Evolutionary conservation across 2,113 vertebrate genomes (phyloP), one percentile per base, ranked within the genome.

Genomic region (Pedetes capensis): DNA sequence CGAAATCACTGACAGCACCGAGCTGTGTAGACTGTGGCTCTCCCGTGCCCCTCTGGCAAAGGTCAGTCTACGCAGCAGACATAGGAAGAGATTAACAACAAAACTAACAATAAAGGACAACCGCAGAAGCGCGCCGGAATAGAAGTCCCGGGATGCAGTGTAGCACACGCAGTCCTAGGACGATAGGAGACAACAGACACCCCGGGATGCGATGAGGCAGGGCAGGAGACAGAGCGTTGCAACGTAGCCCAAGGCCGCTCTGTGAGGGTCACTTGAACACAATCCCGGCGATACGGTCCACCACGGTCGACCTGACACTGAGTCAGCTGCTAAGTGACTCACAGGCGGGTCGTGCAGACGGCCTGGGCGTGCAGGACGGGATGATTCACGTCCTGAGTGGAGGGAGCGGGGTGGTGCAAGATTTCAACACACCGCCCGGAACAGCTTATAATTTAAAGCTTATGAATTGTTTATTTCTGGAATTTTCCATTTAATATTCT

Each of bases 101-200:
- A 11, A 5, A 34, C 4, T 13, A 5, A 12, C 51, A 22, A 53
- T 22, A n/a, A 8, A 6, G 22, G n/a, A 76, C 47, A 12, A 17
- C 11, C 4, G 1, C 4, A 51, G 14, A 22, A 47, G 18, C 3
- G 44, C 1, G 6, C 44, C 32, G 14, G 8, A 8, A 49, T 47
- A 17, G 49, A 17, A 74, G 42, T 4, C 20, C 3, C 32, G 44
- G 27, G 3, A 17, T 18, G 14, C 34, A 16, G 32, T n/a, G n/a
- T n/a, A n/a, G n/a, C n/a, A n/a, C n/a, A n/a, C n/a, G n/a, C n/a
- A n/a, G n/a, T n/a, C n/a, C n/a, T n/a, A n/a, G n/a, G n/a, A n/a
- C n/a, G n/a, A n/a, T n/a, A n/a, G n/a, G n/a, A n/a, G n/a, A n/a
- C n/a, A 18, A 37, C 17, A n/a, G 32, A 32, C 1, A 47, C 29